A percentile compares a stretch with the other conserved stretches of the same genome.
phyloP scores from a whole-genome alignment of 2,888 invertebrate species.

The Drosophila formosana region DNA sequence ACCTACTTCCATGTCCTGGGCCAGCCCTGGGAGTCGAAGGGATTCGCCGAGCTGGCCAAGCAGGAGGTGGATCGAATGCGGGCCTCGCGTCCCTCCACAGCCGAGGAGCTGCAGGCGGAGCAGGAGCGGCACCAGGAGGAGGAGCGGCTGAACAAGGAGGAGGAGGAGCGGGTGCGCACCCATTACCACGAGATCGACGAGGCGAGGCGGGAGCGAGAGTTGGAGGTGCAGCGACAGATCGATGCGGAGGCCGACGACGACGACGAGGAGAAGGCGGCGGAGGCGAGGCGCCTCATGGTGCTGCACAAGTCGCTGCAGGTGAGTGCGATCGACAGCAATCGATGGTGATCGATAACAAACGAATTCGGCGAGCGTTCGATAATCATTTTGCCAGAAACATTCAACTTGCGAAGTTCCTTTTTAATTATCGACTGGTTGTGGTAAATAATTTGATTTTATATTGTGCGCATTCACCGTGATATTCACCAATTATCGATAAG shows the following conservation, averaged over 20 bases:
- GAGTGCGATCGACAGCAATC: neutral
- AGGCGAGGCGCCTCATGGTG: slow-evolving; percentile 85
- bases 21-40: slow-evolving; percentile 67
- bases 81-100: slow-evolving; percentile 35
- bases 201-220: slow-evolving; percentile 56
- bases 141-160: slow-evolving; percentile 52
- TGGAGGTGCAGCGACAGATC: slow-evolving; percentile 45
- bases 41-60: slow-evolving; percentile 57
- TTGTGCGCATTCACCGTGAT: too few relatives aligned
- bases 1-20: slow-evolving; percentile 66
- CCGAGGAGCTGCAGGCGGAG: slow-evolving; percentile 50
- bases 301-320: slow-evolving; percentile 88
- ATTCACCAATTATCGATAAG: too few relatives aligned
- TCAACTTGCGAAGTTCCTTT: too few relatives aligned
- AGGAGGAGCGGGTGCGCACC: slow-evolving; percentile 56
- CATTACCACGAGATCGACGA: slow-evolving; percentile 61
- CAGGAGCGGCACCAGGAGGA: slow-evolving; percentile 53
- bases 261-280: slow-evolving; percentile 45
- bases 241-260: slow-evolving; percentile 52
- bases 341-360: neutral
- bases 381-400: too few relatives aligned
- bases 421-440: too few relatives aligned
- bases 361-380: neutral
- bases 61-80: slow-evolving; percentile 61
- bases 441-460: too few relatives aligned